Evolutionary conservation across 2,113 vertebrate species (phyloP).

Genomic region (Pelmatolapia mariae): DNA sequence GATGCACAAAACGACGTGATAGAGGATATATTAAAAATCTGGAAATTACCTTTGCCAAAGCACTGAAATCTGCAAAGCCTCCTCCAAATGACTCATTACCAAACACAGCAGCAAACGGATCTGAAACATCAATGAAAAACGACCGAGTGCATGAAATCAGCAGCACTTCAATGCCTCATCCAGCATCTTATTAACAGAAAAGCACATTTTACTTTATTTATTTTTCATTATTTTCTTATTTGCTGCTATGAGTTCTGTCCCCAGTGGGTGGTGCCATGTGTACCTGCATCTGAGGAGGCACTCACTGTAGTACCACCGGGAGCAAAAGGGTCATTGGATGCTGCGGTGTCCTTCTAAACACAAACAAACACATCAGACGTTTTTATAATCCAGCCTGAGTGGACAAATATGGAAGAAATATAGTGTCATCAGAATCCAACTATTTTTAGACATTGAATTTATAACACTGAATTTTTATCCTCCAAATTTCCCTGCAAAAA

Average conservation of each 20-base stretch:
- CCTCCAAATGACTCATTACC: slow-evolving; percentile 88
- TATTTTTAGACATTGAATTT: too few species aligned
- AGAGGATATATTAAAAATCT: neutral
- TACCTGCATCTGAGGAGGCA: slow-evolving; percentile 82
- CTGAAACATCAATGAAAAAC: slow-evolving; percentile 45
- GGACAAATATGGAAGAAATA: too few species aligned
- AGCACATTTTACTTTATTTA: neutral
- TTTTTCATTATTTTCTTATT: neutral
- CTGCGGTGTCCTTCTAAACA: slow-evolving; percentile 77
- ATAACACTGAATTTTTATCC: too few species aligned
- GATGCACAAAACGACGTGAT: accelerated
- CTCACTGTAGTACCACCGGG: slow-evolving; percentile 87
- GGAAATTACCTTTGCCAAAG: slow-evolving; percentile 83
- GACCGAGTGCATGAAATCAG: neutral
- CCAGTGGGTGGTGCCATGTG: slow-evolving; percentile 33
- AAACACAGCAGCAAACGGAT: slow-evolving; percentile 92
- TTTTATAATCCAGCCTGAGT: neutral
- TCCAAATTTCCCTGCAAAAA: too few species aligned
- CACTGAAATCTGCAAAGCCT: slow-evolving; percentile 94
- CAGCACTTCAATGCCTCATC: neutral
- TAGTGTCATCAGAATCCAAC: too few species aligned
- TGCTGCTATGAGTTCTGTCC: neutral
- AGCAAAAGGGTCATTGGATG: slow-evolving; percentile 90
- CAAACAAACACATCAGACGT: neutral
- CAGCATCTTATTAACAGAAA: neutral